Evolutionary conservation across 2,888 invertebrate species (phyloP).

Genomic region (Eupelmus urozonus): DNA sequence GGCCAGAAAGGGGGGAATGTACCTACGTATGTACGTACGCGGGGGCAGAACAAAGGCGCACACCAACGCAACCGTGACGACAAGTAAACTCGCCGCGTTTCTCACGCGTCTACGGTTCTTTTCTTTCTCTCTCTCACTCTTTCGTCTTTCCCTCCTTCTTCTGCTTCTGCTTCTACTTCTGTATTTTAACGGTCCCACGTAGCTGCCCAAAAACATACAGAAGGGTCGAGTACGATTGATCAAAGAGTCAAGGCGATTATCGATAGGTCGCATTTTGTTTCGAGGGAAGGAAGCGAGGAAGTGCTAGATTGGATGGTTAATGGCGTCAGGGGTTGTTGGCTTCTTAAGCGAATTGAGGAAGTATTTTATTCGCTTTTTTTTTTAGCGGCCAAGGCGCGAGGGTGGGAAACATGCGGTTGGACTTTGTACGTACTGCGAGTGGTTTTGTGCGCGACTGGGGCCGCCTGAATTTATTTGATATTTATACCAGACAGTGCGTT

Average conservation of each 20-base stretch:
- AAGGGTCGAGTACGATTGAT: too few relatives aligned
- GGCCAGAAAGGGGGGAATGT: conserved; percentile 12
- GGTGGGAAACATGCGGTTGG: too few relatives aligned
- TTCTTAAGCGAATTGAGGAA: background rate
- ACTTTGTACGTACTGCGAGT: too few relatives aligned
- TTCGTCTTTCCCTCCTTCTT: background rate
- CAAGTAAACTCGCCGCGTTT: conserved; percentile 43
- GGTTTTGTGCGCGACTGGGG: too few relatives aligned
- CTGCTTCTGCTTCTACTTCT: background rate
- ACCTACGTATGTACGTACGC: too few relatives aligned
- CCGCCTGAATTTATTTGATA: too few relatives aligned
- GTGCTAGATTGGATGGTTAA: background rate
- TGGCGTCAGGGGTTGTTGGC: conserved; percentile 16
- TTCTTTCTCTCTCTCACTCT: background rate
- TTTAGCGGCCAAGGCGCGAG: too few relatives aligned
- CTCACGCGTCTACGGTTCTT: conserved; percentile 51
- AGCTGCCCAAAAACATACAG: too few relatives aligned
- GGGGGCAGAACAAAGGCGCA: conserved; percentile 54
- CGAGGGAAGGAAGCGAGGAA: too few relatives aligned
- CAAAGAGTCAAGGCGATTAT: too few relatives aligned
- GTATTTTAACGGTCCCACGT: conserved; percentile 2
- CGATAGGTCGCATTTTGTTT: too few relatives aligned
- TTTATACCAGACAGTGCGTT: too few relatives aligned
- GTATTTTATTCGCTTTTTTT: background rate
- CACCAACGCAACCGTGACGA: conserved; percentile 59